Evolutionary conservation across 2,797 vertebrate genomes (phyloP).

Genomic region (Cryptoprocta ferox): DNA sequence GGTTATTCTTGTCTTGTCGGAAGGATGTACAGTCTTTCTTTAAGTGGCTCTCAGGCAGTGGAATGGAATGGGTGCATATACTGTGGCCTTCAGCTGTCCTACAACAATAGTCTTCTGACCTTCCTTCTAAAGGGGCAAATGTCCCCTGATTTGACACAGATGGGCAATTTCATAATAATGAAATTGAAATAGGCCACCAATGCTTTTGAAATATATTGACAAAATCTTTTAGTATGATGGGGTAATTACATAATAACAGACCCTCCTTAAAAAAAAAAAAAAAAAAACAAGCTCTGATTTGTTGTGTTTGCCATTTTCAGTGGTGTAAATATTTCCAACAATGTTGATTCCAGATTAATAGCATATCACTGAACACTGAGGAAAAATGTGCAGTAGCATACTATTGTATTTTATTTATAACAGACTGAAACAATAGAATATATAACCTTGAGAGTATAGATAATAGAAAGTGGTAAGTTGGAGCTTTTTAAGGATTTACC

Average conservation of each 20-base stretch:
- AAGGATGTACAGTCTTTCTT: background rate
- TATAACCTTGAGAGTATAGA: background rate
- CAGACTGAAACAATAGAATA: background rate
- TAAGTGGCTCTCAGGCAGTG: background rate
- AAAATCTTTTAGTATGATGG: background rate
- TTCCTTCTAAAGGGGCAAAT: background rate
- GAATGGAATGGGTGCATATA: background rate
- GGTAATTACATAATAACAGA: background rate
- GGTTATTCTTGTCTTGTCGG: background rate
- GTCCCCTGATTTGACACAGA: background rate
- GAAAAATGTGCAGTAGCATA: background rate
- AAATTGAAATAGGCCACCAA: background rate
- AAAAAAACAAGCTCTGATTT: background rate
- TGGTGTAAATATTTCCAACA: background rate
- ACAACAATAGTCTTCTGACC: background rate
- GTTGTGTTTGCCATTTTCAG: background rate
- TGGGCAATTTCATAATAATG: background rate
- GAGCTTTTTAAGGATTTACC: background rate
- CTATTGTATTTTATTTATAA: background rate
- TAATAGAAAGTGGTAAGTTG: background rate
- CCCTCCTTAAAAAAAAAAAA: background rate
- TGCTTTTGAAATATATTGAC: background rate
- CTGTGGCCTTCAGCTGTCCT: background rate
- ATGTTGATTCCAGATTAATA: background rate
- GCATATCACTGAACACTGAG: background rate